Conservation (phyloP, 2,113 vertebrate species). For the Alaudala cheleensis region DNA sequence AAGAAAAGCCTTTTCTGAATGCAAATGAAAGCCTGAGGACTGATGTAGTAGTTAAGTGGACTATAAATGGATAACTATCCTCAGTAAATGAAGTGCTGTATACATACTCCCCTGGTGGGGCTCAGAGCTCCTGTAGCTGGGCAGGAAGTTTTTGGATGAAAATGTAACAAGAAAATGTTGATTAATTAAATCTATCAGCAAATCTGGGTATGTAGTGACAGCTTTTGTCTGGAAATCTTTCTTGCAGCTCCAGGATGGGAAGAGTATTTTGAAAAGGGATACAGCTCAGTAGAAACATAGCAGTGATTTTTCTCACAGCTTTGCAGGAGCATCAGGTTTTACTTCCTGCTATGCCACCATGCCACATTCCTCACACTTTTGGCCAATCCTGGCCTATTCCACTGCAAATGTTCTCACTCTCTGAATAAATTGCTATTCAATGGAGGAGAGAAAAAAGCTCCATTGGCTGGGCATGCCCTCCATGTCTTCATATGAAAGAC, state of each 20-base stretch:
- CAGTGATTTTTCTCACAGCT: not conserved
- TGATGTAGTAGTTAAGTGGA: not conserved
- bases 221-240: not conserved
- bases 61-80: not conserved
- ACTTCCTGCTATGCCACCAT: not conserved
- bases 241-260: not conserved
- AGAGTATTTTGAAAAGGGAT: not conserved
- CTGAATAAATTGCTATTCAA: not conserved
- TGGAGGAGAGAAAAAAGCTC: not conserved
- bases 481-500: not conserved
- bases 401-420: not conserved
- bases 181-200: not conserved
- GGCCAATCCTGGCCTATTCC: not conserved
- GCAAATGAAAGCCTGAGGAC: conserved; percentile 1
- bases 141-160: not conserved
- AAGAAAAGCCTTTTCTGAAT: conserved; percentile 7
- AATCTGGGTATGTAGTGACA: not conserved
- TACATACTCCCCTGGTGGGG: not conserved
- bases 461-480: not conserved
- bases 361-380: not conserved
- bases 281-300: not conserved
- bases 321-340: not conserved
- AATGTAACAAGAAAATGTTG: not conserved
- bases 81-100: not conserved
- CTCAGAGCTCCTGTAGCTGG: not conserved